A percentile compares a stretch with the other conserved stretches of the same genome.
Evolutionary conservation across 2,113 vertebrate genomes (phyloP).

Genomic region (Telmatochromis sp.): DNA sequence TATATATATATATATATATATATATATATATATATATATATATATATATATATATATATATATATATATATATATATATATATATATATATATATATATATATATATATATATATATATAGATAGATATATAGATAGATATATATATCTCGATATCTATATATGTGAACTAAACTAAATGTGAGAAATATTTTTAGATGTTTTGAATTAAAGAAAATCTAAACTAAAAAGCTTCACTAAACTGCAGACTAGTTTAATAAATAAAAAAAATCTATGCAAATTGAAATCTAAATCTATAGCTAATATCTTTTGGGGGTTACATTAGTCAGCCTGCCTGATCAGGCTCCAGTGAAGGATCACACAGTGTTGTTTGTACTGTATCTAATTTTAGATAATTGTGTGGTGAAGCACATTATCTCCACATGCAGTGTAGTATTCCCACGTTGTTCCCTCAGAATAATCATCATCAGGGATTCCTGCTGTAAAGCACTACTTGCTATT

Average conservation of each 20-base stretch:
- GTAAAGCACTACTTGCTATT: neutral
- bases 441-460: neutral
- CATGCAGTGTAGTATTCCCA: neutral
- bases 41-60: too few species aligned
- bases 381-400: neutral
- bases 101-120: accelerated
- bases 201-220: accelerated
- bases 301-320: neutral
- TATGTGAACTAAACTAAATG: neutral
- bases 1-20: too few species aligned
- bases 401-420: neutral
- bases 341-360: neutral
- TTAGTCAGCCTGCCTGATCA: accelerated
- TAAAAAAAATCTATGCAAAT: neutral
- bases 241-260: neutral
- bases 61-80: too few species aligned
- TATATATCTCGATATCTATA: too few species aligned
- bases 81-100: accelerated
- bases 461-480: neutral
- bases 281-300: neutral
- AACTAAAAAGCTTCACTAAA: accelerated
- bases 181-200: neutral
- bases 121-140: neutral
- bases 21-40: too few species aligned
- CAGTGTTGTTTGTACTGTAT: neutral